Evolutionary conservation across 2,113 vertebrate species (phyloP), one percentile per base, ranked within the genome.

Genomic region (Colaptes auratus): DNA sequence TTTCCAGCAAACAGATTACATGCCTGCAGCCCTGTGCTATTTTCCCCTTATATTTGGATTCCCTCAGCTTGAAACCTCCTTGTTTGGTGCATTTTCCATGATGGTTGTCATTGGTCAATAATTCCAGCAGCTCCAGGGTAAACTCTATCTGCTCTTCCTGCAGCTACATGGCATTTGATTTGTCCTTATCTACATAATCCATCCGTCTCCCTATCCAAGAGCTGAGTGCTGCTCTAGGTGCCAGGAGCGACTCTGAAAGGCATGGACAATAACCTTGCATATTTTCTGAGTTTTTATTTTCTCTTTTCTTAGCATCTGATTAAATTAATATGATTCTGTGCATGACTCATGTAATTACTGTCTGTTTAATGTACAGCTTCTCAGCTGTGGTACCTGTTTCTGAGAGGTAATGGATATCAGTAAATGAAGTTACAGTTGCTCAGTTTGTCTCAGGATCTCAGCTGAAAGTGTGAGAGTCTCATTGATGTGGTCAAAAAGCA

Each of bases 151-250:
- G 19, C 16, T 72, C 55, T 95, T 92, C 74, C 81, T 79, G 80
- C 63, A 83, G 88, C 71, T 94, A 66, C 69, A 44, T 0, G 1
- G 69, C 82, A 42, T 92, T 31, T 89, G 73, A 86, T 82, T 94
- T 95, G 82, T 89, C 83, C 86, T 94, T 80, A 95, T 95, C 91
- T 97, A 42, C 73, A 86, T 94, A 97, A 96, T 87, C 95, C 92
- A 91, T 94, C 94, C 95, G 88, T 94, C 66, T 69, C 35, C 39
- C 3, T 13, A 2, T 67, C 46, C 46, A 70, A 77, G 67, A 94
- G 48, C 59, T 69, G 53, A 42, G 42, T 76, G 56, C 31, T 78
- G 86, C 63, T 81, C 88, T 73, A 82, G 66, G 85, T 89, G 70
- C 52, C 81, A 77, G 63, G 52, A 71, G n/a, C n/a, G 3, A 1